Percentiles rank a stretch among this genome's conserved stretches.
Evolutionary conservation across 1,140 invertebrate species (phyloP).

Genomic region (Zaprionus vittiger): DNA sequence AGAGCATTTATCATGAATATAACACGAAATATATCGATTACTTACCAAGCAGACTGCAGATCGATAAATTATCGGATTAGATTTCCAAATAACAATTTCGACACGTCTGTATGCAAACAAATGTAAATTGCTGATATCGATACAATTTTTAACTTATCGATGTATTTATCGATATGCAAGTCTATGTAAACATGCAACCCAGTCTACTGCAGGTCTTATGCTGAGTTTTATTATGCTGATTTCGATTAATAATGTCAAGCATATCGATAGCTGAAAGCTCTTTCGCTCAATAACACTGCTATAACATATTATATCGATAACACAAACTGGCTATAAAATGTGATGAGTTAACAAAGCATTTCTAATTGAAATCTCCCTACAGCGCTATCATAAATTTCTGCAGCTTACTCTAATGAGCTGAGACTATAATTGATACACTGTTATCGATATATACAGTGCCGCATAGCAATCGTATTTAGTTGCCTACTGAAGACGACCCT

Average conservation of each 20-base stretch:
- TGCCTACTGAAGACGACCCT: not conserved
- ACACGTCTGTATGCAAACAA: no score
- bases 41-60: not conserved
- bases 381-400: not conserved
- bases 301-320: no score
- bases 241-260: no score
- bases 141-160: not conserved
- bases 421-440: not conserved
- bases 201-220: no score
- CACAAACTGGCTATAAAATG: not conserved
- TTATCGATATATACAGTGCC: conserved; percentile 3
- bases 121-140: no score
- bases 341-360: no score
- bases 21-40: no score
- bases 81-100: no score
- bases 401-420: not conserved
- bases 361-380: not conserved
- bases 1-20: not conserved
- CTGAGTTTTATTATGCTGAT: no score
- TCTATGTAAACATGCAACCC: not conserved
- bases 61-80: not conserved
- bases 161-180: not conserved
- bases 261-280: no score
- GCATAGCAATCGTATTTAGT: not conserved
- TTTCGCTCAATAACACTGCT: no score